A percentile compares a stretch with the other conserved stretches of the same genome.
phyloP scores from a whole-genome alignment of 2,888 invertebrate genomes.

The Drosophila fungiperda region DNA sequence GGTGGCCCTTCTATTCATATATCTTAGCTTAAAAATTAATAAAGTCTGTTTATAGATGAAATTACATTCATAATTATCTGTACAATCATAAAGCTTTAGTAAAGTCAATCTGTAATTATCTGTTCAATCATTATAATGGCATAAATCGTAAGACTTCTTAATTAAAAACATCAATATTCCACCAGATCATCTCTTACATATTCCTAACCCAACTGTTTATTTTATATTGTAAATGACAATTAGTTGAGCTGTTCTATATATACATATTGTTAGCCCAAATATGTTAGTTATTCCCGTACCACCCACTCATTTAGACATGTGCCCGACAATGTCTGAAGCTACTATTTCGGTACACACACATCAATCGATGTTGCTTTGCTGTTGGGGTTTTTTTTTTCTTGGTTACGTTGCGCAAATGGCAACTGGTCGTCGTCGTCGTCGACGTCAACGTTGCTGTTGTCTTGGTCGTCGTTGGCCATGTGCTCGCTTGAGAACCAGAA shows the following conservation, averaged over 20 bases:
- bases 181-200: neutral
- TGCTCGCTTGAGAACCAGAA: conserved; percentile 65
- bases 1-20: neutral
- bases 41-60: neutral
- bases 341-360: conserved; percentile 63
- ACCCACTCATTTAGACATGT: conserved; percentile 43
- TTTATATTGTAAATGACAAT: neutral
- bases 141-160: neutral
- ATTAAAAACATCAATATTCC: neutral
- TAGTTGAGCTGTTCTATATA: conserved; percentile 22
- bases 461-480: conserved; percentile 58
- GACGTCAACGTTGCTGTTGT: conserved; percentile 38
- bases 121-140: neutral
- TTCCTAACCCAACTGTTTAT: neutral
- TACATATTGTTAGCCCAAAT: conserved; percentile 31
- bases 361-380: conserved; percentile 67
- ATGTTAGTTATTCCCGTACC: conserved; percentile 32
- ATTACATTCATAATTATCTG: neutral
- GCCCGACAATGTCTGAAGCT: conserved; percentile 30
- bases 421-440: conserved; percentile 60
- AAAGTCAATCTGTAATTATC: neutral
- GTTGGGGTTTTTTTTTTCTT: conserved; percentile 45
- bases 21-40: neutral
- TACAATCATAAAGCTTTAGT: neutral
- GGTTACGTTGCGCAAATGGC: conserved; percentile 74